Evolutionary conservation across 2,888 invertebrate genomes (phyloP).

Genomic region (Brassicogethes aeneus): DNA sequence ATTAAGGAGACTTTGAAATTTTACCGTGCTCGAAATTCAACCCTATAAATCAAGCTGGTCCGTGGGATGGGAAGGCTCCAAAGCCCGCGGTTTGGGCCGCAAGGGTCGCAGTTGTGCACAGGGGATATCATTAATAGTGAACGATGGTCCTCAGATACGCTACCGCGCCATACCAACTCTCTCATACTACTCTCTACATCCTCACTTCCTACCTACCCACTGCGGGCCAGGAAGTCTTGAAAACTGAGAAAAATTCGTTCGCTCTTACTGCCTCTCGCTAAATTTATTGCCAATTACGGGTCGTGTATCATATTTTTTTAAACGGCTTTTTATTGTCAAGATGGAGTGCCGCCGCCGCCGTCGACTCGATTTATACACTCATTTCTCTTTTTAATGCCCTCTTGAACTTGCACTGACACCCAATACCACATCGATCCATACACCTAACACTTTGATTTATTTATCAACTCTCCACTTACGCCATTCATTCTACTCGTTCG

Average conservation of each 20-base stretch:
- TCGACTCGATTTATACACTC: constrained; percentile 13
- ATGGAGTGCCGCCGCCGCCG: constrained; percentile 15
- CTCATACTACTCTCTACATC: too few relatives aligned
- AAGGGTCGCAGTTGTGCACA: constrained; percentile 27
- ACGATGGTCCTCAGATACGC: constrained; percentile 28
- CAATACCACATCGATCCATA: constrained; percentile 2
- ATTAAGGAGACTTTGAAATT: constrained; percentile 41
- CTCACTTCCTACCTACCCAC: too few relatives aligned
- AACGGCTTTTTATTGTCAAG: constrained; percentile 16
- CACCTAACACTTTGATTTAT: background rate
- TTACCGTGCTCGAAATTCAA: constrained; percentile 38
- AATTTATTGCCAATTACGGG: constrained; percentile 34
- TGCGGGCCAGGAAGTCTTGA: constrained; percentile 29
- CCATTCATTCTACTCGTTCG: background rate
- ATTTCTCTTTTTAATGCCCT: constrained; percentile 20
- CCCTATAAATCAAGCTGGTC: constrained; percentile 37
- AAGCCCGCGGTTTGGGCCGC: constrained; percentile 19
- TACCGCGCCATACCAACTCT: constrained; percentile 3
- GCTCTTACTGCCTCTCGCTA: constrained; percentile 14
- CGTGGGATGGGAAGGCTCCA: constrained; percentile 18
- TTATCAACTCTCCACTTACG: background rate
- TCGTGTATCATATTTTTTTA: constrained; percentile 22
- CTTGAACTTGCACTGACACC: constrained; percentile 14
- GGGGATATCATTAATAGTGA: constrained; percentile 34
- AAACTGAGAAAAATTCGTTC: constrained; percentile 34